Evolutionary conservation across 2,888 invertebrate genomes (phyloP), one percentile per base, ranked within the genome.

Genomic region (Leistus spinibarbis): DNA sequence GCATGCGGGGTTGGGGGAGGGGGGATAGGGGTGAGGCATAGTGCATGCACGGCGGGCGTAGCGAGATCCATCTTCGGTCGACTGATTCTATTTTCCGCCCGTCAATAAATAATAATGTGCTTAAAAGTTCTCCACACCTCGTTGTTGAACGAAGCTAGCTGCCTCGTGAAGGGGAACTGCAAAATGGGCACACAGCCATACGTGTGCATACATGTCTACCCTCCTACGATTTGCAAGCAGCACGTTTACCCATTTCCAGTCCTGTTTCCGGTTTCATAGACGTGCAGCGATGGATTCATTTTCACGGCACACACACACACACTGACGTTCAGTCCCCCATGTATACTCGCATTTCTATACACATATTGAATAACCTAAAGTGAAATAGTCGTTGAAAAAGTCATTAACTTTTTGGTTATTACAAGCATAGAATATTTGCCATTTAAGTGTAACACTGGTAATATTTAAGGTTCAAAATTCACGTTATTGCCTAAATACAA

Each of bases 61-160:
- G 23, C 13, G 24, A 72, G 27, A 72, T 72, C 56, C 72, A 65
- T 72, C 72, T 72, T 72, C 69, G 69, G 54, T 22, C 64, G 13
- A 57, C 24, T 72, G 72, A 72, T 19, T 72, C 66, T 72, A 72
- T 72, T 72, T 72, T 72, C 72, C 72, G 27, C 57, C 72, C 65
- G 72, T 72, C 72, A 72, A 72, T 72, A 72, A 72, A 72, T 72
- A 72, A 72, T 72, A 72, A 72, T 65, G 72, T 72, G 72, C 72
- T 72, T 72, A 72, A 72, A 72, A 72, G 56, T 72, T 72, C 40
- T 40, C 72, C 54, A 65, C 72, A 72, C 72, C 72, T 72, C 72
- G 56, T 19, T 62, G 62, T 23, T 40, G 72, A n/a, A n/a, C n/a
- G n/a, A 54, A 24, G 53, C 40, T 7, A 40, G 40, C 4, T 40